Base-by-base conservation (phyloP, 2,797 vertebrate species). In the Rallus crepitans region DNA sequence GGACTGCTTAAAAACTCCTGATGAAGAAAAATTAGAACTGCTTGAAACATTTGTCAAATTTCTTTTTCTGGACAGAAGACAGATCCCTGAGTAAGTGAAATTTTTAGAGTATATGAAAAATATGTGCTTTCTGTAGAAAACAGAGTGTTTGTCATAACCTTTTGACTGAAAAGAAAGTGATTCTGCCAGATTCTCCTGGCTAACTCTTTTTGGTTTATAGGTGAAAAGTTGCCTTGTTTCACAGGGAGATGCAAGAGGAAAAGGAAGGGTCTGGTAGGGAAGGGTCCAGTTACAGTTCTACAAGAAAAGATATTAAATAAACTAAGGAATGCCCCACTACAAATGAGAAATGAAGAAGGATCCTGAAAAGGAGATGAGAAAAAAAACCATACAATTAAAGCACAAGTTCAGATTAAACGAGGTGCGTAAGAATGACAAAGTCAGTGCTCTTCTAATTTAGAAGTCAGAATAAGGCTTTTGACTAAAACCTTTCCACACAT, bases 21-120 rank as follows among this genome's bases (percentile, higher is more conserved):
- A 66, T 39, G 21, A 75, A 84, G 66, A 82, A 95, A 95, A 95
- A 91, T 90, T 39, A 82, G 31, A 3, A 4, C 21, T 59, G 6
- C 19, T 61, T 88, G 40, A 94, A 86, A 87, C 83, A 68, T 15
- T 27, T 37, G 30, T 65, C 56, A 47, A 50, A 90, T 94, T 86
- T 91, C 10, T 31, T 87, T 70, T 89, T 87, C 66, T 90, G 83
- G 75, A 87, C 17, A 28, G 33, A 95, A 93, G 40, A 89, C 73
- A 82, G 85, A 69, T 63, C 33, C 18, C 66, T 69, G 17, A 93
- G 20, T 57, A 72, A 89, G 15, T 47, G 27, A 86, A 79, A 52
- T 56, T 83, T 92, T 88, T 66, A 59, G 19, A 89, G 19, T 27
- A 48, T 33, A 88, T 11, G 35, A 93, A 89, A 91, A 94, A 94